Base-by-base conservation (phyloP, 2,888 invertebrate species). In the Minunthozetes semirufus region DNA sequence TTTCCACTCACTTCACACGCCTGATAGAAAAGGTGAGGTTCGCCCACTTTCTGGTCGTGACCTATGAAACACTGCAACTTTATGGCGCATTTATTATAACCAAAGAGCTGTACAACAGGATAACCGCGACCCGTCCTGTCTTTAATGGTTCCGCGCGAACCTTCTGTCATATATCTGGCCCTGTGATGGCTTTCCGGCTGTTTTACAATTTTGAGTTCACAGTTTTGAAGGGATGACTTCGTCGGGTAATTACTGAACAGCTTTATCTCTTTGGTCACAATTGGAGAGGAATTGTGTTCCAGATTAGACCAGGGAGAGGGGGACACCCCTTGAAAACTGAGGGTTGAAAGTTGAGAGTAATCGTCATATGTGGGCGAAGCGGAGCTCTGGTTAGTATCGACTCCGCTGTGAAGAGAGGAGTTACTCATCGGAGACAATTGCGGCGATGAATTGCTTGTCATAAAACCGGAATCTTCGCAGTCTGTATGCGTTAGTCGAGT, bases 121-220 rank as follows among this genome's bases (percentile, higher is more conserved):
- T 94, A 94, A 0, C 94, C 92, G 81, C 93, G 92, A 77, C 94
- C 94, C 48, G 90, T 91, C 79, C 92, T 88, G 84, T 96, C 95
- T 84, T 96, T 96, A 76, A 96, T 94, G 56, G 96, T 94, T 0
- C 96, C 96, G 75, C 96, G 87, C 81, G 94, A 94, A 72, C 95
- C 96, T 84, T 96, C 96, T 25, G 95, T 96, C 85, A 94, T 93
- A 83, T 95, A 96, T 79, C 94, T 82, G 25, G 76, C 76, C 48
- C 76, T 48, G 63, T 76, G 76, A 50, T 76, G 56, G 0, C 29
- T 19, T 17, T 72, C 73, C 0, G 76, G 76, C 19, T 76, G 76
- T 46, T 73, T 73, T 1, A 73, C 19, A 13, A 73, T 73, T 29
- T 70, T 15, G 33, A 73, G 61, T 19, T 73, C 73, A 19, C 33